Evolutionary conservation across 2,888 invertebrate genomes (phyloP).

Genomic region (Xanthorhoe spadicearia): DNA sequence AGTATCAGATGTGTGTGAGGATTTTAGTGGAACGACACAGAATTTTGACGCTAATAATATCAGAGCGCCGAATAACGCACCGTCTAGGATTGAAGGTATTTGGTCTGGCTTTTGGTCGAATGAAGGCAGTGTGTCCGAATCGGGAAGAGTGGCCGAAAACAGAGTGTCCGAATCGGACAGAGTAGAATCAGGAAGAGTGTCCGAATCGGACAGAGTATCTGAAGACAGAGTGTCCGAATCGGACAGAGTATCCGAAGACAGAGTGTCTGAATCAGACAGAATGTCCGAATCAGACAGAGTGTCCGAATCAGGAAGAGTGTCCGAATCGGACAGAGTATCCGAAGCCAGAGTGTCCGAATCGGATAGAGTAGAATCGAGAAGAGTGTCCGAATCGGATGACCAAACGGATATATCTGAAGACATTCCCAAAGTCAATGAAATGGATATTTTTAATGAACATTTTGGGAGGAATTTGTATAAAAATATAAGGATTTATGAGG

Average conservation of each 20-base stretch:
- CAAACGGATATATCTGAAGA: background rate
- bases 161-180: background rate
- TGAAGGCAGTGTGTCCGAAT: background rate
- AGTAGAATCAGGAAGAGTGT: background rate
- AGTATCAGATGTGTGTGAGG: conserved; percentile 26
- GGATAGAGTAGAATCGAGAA: background rate
- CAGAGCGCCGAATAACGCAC: conserved; percentile 16
- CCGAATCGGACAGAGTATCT: background rate
- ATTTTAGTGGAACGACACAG: background rate
- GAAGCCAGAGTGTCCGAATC: background rate
- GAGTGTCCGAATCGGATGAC: background rate
- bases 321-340: background rate
- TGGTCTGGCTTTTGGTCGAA: background rate
- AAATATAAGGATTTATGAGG: conserved; percentile 31
- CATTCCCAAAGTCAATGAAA: no score
- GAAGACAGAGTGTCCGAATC: background rate
- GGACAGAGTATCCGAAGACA: background rate
- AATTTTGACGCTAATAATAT: conserved; percentile 18
- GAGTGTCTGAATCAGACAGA: background rate
- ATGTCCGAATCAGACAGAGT: background rate
- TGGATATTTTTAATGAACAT: background rate
- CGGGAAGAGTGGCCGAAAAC: background rate
- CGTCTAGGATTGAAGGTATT: background rate
- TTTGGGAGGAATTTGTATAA: conserved; percentile 19
- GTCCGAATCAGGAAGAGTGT: background rate